Base-by-base conservation (phyloP, 30 jellyfish, hydroid and myxozoan genomes). In the Hydra vulgaris region DNA sequence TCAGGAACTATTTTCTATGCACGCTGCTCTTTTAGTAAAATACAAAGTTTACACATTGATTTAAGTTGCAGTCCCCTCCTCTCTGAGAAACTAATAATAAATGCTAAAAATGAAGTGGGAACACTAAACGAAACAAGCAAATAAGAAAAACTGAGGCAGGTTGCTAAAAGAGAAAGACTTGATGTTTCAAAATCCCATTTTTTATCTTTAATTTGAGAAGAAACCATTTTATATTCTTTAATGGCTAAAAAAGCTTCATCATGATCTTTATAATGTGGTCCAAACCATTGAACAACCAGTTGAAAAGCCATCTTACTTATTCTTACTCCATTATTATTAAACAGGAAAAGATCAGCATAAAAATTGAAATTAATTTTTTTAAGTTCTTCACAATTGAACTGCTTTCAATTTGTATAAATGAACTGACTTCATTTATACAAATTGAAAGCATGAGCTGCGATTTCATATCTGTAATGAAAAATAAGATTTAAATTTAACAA, bases 281-380 rank as follows among this genome's bases (percentile, higher is more conserved):
- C 85, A n/a, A 78, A 78, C 78, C 78, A 78, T 23, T 56, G 79
- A 18, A 78, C 85, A 61, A 78, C 79, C 18, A 27, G 70, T n/a
- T 53, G 18, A 17, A 15, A 61, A 61, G 85, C 27, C 21, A 23
- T 23, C 22, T 52, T 27, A 5, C 54, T 20, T 23, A 78, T 40
- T 15, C 81, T 25, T 23, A 23, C 19, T 18, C 23, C 23, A 23
- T 54, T 53, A 23, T 54, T 40, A 78, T 21, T n/a, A 25, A 54
- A 21, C 18, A 52, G 23, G 15, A 18, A 23, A 4, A 27, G 20
- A 26, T 21, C 54, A 19, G 77, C n/a, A 17, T 78, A 27, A 53
- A 78, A 78, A 53, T 54, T 53, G 21, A 78, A 22, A 15, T 81
- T 20, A 0, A 78, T 15, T 23, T 78, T 77, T 27, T 61, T 78